Conservation (phyloP, 2,888 invertebrate species). For the Trilocha varians region DNA sequence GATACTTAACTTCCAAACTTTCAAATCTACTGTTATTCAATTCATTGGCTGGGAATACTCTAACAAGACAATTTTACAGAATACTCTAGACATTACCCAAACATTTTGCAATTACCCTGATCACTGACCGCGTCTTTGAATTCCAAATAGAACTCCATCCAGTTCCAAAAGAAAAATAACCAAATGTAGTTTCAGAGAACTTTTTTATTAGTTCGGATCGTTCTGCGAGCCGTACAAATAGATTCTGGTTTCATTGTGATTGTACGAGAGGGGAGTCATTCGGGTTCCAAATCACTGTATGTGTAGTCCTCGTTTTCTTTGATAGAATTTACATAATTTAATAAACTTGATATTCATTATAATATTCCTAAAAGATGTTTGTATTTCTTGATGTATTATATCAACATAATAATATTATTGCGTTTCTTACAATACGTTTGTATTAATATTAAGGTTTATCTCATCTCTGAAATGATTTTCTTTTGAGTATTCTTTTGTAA, state of each 20-base stretch:
- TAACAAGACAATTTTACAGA: neutral
- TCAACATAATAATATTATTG: no score
- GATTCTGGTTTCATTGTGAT: conserved; percentile 12
- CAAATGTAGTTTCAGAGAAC: conserved; percentile 3
- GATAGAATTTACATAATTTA: no score
- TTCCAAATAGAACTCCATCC: neutral
- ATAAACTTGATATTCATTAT: no score
- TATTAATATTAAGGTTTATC: no score
- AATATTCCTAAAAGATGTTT: no score
- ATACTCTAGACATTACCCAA: neutral
- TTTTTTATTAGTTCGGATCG: conserved; percentile 14
- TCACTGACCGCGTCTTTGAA: neutral
- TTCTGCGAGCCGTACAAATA: conserved; percentile 10
- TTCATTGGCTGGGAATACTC: neutral
- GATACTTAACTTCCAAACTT: no score
- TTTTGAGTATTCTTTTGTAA: no score
- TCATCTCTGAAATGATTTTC: no score
- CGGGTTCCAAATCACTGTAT: neutral
- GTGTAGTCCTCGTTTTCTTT: neutral
- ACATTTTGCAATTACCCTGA: conserved; percentile 1
- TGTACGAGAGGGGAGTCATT: conserved; percentile 9
- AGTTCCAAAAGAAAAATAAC: conserved; percentile 1
- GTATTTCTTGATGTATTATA: no score
- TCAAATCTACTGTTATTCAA: no score
- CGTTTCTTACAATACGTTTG: no score